phyloP scores from a whole-genome alignment of 2,888 invertebrate genomes.

The Hoplodrina ambigua region DNA sequence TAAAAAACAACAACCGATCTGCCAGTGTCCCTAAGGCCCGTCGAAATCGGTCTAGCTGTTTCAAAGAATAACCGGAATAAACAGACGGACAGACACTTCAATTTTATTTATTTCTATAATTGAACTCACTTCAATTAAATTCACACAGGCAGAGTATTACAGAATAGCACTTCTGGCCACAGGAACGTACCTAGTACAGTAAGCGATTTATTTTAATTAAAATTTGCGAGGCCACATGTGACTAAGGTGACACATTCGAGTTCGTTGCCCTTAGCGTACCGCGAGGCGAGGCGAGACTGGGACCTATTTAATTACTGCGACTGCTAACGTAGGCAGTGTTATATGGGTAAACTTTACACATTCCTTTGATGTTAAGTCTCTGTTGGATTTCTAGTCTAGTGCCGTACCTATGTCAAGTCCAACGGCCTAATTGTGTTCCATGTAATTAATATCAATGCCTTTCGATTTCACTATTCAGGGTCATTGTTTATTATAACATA shows the following conservation, averaged over 20 bases:
- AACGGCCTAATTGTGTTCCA: background rate
- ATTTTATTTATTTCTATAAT: too few relatives aligned
- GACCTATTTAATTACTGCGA: conserved; percentile 38
- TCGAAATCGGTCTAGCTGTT: too few relatives aligned
- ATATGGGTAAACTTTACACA: conserved; percentile 6
- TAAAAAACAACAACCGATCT: too few relatives aligned
- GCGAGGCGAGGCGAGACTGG: conserved; percentile 17
- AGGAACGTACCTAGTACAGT: background rate
- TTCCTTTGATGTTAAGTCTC: background rate
- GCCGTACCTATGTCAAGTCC: background rate
- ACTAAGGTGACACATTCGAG: conserved; percentile 24
- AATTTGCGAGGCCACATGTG: conserved; percentile 18
- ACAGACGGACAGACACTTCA: too few relatives aligned
- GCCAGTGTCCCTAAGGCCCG: too few relatives aligned
- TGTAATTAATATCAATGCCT: background rate
- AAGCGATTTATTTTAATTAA: conserved; percentile 26
- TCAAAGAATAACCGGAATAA: too few relatives aligned
- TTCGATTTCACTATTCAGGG: too few relatives aligned
- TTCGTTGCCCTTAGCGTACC: conserved; percentile 19
- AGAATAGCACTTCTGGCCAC: background rate
- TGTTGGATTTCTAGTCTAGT: conserved; percentile 17
- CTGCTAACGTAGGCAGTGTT: background rate
- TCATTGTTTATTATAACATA: too few relatives aligned
- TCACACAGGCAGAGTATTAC: background rate
- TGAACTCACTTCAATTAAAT: background rate